Evolutionary conservation across 2,797 vertebrate genomes (phyloP).

Genomic region (Buceros bicornis): DNA sequence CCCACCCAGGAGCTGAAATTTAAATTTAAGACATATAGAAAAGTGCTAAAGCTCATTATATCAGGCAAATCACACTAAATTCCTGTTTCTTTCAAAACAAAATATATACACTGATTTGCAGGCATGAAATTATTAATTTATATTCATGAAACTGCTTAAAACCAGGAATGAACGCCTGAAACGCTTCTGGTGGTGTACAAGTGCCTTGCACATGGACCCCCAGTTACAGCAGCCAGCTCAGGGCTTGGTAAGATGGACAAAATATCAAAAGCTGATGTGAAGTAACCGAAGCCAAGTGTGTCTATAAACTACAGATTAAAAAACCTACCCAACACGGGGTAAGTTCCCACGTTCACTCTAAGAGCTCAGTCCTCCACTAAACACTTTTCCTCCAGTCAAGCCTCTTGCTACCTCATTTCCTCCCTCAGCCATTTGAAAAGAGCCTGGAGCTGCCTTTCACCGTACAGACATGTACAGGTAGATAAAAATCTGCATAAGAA

Average conservation of each 20-base stretch:
- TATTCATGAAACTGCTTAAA: neutral
- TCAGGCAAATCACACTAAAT: neutral
- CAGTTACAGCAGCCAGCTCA: neutral
- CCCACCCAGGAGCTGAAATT: neutral
- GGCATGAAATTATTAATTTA: neutral
- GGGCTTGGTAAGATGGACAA: neutral
- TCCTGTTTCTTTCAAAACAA: neutral
- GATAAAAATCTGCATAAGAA: neutral
- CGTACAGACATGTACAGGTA: neutral
- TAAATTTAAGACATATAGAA: neutral
- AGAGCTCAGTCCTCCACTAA: neutral
- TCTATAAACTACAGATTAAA: neutral
- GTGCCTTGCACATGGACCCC: accelerated
- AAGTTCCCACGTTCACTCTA: neutral
- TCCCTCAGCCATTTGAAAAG: neutral
- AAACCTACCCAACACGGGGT: neutral
- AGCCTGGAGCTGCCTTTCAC: neutral
- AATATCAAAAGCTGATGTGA: neutral
- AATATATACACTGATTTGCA: neutral
- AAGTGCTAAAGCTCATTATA: neutral
- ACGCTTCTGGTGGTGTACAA: neutral
- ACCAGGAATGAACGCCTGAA: neutral
- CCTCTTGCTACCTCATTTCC: neutral
- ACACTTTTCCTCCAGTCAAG: neutral
- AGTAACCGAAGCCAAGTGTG: neutral